phyloP scores from a whole-genome alignment of 2,888 invertebrate species.

The Drosophila helvetica region DNA sequence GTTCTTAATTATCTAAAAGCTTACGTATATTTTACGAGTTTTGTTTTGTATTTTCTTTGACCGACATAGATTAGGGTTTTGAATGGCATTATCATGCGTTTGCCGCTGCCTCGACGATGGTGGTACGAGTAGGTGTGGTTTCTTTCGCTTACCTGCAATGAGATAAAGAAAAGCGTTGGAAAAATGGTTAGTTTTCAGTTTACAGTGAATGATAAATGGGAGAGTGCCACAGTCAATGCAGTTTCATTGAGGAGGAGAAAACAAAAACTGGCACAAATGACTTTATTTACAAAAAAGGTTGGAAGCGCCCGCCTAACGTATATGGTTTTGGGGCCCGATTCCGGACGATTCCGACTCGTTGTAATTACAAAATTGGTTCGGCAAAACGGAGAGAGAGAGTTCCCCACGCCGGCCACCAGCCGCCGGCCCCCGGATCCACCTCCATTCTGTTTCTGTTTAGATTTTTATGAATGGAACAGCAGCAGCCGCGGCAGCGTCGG shows the following conservation, averaged over 20 bases:
- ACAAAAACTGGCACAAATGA: slow-evolving; percentile 71
- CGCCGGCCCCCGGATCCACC: not conserved
- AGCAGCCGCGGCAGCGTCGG: not conserved
- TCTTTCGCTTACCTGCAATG: slow-evolving; percentile 65
- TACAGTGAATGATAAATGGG: slow-evolving; percentile 30
- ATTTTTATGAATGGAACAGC: slow-evolving; percentile 75
- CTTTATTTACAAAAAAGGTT: slow-evolving; percentile 54
- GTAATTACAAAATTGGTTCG: slow-evolving; percentile 74
- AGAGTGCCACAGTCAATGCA: slow-evolving; percentile 17
- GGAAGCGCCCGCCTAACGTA: not conserved
- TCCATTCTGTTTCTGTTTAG: slow-evolving; percentile 29
- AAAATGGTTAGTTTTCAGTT: slow-evolving; percentile 29
- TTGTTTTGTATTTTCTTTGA: slow-evolving; percentile 24
- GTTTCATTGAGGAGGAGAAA: slow-evolving; percentile 40
- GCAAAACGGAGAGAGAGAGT: slow-evolving; percentile 66
- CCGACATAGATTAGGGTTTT: slow-evolving; percentile 63
- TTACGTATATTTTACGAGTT: slow-evolving; percentile 28
- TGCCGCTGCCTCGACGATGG: too few relatives aligned
- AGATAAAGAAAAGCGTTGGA: slow-evolving; percentile 54
- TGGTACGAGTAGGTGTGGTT: slow-evolving; percentile 4
- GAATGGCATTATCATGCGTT: slow-evolving; percentile 46
- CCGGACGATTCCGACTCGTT: slow-evolving; percentile 41
- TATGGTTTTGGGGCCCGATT: slow-evolving; percentile 49
- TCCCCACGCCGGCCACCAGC: not conserved
- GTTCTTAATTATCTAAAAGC: slow-evolving; percentile 32